Conservation (phyloP, 1,140 invertebrate genomes). For the Homarus americanus region DNA sequence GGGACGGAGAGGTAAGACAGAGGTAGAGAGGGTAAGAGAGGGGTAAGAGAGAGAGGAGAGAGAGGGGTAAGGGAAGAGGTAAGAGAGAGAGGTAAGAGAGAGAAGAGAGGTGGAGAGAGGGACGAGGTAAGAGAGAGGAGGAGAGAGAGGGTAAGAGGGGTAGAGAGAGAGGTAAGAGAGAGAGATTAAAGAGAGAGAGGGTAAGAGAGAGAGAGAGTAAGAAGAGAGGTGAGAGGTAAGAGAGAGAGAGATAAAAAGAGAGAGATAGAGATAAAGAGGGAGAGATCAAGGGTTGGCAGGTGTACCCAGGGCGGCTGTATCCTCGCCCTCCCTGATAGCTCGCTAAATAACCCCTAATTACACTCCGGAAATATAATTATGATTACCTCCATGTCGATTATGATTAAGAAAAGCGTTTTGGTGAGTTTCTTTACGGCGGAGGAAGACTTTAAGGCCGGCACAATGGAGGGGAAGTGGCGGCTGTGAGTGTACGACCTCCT, state of each 20-base stretch:
- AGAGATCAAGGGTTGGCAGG: not conserved
- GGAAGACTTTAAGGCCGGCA: not conserved
- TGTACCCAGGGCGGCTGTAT: not conserved
- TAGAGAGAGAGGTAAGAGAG: not conserved
- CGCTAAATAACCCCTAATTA: not conserved
- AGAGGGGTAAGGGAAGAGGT: too few species aligned
- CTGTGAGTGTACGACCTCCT: not conserved
- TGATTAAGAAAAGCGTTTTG: not conserved
- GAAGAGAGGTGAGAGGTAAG: too few species aligned
- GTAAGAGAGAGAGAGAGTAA: too few species aligned
- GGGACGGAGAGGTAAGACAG: too few species aligned
- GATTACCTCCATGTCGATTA: conserved; percentile 1
- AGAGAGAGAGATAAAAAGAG: not conserved
- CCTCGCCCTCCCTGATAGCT: not conserved
- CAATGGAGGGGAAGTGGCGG: not conserved
- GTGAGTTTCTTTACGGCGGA: not conserved
- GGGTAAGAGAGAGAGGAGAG: too few species aligned
- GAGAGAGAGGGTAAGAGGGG: too few species aligned
- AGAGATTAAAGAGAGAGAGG: not conserved
- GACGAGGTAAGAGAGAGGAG: too few species aligned
- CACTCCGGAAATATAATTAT: conserved; percentile 9
- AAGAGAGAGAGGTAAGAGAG: too few species aligned
- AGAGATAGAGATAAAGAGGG: not conserved
- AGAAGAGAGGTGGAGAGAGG: too few species aligned
- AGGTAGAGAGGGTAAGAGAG: too few species aligned